Conservation (phyloP, 2,888 invertebrate species). For the Enoplolaimus lenunculus region DNA sequence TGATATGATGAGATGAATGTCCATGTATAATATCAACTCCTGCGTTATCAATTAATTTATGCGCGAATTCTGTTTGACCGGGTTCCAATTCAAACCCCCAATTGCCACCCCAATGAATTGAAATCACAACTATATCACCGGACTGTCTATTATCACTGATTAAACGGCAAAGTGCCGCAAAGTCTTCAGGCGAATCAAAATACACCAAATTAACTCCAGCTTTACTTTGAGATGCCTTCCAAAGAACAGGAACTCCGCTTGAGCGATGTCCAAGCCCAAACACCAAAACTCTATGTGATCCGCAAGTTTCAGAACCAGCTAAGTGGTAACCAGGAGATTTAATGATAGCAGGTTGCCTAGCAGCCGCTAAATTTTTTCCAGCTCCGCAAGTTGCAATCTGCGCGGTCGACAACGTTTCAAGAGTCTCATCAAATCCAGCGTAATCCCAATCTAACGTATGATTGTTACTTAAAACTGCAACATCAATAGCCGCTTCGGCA, state of each 20-base stretch:
- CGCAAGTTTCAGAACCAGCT: neutral
- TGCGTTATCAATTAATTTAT: constrained; percentile 25
- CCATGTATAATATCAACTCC: constrained; percentile 27
- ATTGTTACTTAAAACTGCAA: constrained; percentile 27
- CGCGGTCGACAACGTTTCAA: constrained; percentile 23
- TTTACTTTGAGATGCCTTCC: constrained; percentile 23
- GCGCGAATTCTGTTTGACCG: constrained; percentile 23
- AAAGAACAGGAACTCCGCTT: constrained; percentile 24
- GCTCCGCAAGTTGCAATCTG: constrained; percentile 20
- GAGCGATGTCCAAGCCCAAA: constrained; percentile 26
- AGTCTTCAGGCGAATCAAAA: neutral
- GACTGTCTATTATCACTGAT: constrained; percentile 19
- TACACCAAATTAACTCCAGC: constrained; percentile 23
- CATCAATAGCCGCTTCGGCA: constrained; percentile 24
- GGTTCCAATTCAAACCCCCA: constrained; percentile 27
- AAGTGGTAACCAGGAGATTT: neutral
- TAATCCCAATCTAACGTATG: constrained; percentile 28
- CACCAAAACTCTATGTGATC: constrained; percentile 24
- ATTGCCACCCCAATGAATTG: constrained; percentile 29
- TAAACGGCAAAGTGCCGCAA: neutral
- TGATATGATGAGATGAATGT: constrained; percentile 28
- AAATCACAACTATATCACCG: constrained; percentile 26
- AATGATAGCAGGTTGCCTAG: constrained; percentile 25
- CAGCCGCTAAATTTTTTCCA: constrained; percentile 21
- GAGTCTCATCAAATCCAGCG: constrained; percentile 25